Percentiles rank a stretch among this genome's conserved stretches.
These are phyloP conservation scores for Idris sp. DNA, from an alignment of 1,140 invertebrate genomes.

Conservation along the genomic window DNA sequence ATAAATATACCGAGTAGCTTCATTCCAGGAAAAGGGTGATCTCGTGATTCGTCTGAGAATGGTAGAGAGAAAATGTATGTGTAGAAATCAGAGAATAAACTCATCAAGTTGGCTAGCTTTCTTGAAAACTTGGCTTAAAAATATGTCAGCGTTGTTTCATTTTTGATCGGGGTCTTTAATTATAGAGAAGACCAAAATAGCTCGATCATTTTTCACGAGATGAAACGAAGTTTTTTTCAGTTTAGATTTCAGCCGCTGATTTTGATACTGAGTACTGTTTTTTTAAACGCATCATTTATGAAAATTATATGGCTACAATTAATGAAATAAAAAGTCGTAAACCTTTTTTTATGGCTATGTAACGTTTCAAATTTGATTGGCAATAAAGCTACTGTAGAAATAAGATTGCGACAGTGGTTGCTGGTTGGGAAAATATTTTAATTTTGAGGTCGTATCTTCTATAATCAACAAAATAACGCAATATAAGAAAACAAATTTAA, in stretches of 20 bases:
- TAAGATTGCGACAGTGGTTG: background rate
- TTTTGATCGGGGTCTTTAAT: background rate
- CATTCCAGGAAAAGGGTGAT: conserved; percentile 53
- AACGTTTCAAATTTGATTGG: background rate
- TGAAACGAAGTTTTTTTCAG: background rate
- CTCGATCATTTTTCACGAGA: too few relatives aligned
- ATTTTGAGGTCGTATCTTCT: too few relatives aligned
- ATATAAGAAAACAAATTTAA: too few relatives aligned
- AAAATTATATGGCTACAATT: background rate
- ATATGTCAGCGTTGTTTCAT: conserved; percentile 33
- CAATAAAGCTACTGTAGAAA: background rate
- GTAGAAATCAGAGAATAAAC: conserved; percentile 45
- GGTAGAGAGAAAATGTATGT: conserved; percentile 33
- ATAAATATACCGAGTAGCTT: conserved; percentile 47
- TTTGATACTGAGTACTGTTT: too few relatives aligned
- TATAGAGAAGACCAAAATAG: background rate
- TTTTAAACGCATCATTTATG: too few relatives aligned
- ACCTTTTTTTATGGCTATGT: background rate
- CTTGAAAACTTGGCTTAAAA: conserved; percentile 11
- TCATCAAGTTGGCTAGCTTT: conserved; percentile 18
- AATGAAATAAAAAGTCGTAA: background rate
- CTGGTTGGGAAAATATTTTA: background rate
- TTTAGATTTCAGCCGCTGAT: too few relatives aligned
- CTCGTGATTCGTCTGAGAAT: conserved; percentile 45
- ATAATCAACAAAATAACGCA: too few relatives aligned